Base-by-base conservation (phyloP, 2,113 vertebrate species). In the Oryzias celebensis region DNA sequence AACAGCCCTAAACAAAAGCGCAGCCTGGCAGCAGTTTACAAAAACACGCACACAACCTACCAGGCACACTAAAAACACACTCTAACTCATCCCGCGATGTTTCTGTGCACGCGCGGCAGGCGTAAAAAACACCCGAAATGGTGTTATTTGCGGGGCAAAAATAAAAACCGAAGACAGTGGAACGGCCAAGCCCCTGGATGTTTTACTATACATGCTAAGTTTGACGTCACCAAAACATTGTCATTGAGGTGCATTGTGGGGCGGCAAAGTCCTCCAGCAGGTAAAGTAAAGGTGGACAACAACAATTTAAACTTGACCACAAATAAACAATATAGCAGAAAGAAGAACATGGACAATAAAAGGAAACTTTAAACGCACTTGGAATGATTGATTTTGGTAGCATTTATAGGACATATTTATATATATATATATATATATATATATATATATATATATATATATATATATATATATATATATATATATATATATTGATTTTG, bases 141-240 rank as follows among this genome's bases (percentile, higher is more conserved):
- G 17, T 12, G 50, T 31, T 8, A 46, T 49, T 75, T 46, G 14
- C 16, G 24, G 18, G 8, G 63, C n/a, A 14, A 18, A 72, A 26
- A 24, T 2, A 14, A 44, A 12, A 12, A 14, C 52, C 5, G 54
- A 57, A 22, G 48, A 7, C 22, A 52, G 17, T 52, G 78, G n/a
- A 6, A 14, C 74, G 61, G 64, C 76, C 86, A 81, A 46, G 58
- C 84, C 45, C 81, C 79, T 72, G 69, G 54, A 66, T 65, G 58
- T 63, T 70, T 63, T 53, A 47, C 46, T 58, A 5, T 20, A 62
- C 24, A 48, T 67, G 83, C 63, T 24, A 58, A 54, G 7, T 20
- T 18, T 80, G 84, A 90, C 87, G 87, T 89, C 87, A 88, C 60
- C 75, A 81, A 77, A 90, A 87, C 81, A 85, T 76, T 71, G 22